Evolutionary conservation across 2,888 invertebrate species (phyloP).

Genomic region (Meandrusa payeni): DNA sequence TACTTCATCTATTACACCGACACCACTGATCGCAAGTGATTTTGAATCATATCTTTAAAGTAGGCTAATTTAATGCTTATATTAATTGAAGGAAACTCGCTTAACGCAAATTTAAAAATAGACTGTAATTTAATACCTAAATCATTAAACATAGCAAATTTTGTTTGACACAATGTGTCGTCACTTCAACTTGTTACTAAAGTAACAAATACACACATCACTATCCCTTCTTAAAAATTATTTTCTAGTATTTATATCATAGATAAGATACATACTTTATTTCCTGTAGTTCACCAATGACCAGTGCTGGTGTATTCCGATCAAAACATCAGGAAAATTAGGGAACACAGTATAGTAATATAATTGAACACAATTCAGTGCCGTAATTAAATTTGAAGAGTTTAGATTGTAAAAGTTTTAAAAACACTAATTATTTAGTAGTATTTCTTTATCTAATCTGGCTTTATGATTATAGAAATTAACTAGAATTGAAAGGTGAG

Average conservation of each 20-base stretch:
- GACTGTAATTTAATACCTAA: constrained; percentile 23
- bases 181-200: too few species aligned
- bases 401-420: too few species aligned
- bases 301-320: too few species aligned
- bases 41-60: constrained; percentile 69
- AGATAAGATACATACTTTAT: too few species aligned
- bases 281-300: too few species aligned
- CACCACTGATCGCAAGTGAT: constrained; percentile 57
- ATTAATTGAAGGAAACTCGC: constrained; percentile 37
- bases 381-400: too few species aligned
- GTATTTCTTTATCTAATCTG: constrained; percentile 8
- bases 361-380: too few species aligned
- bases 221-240: constrained; percentile 1
- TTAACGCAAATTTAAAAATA: constrained; percentile 32
- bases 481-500: neutral
- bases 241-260: constrained; percentile 12
- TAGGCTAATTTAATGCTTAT: constrained; percentile 51
- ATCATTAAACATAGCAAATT: constrained; percentile 12
- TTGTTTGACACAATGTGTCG: constrained; percentile 5
- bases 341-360: too few species aligned
- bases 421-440: too few species aligned
- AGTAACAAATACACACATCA: constrained; percentile 10
- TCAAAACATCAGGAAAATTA: too few species aligned
- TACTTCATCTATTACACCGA: constrained; percentile 36
- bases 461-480: constrained; percentile 2